Percentiles rank a stretch among this genome's conserved stretches.
Evolutionary conservation across 2,113 vertebrate genomes (phyloP).

Genomic region (Penelope pileata): DNA sequence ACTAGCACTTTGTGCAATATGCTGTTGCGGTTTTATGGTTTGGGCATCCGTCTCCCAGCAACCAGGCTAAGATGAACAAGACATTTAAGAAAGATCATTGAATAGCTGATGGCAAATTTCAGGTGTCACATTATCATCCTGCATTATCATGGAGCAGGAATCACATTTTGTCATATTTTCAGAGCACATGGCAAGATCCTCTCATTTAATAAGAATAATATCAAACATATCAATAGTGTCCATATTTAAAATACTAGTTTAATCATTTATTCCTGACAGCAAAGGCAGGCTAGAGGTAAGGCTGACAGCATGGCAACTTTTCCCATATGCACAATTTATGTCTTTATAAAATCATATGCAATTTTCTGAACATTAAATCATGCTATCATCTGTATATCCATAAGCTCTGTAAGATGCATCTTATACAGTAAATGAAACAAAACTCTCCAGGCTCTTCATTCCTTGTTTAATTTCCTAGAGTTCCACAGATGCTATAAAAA

Average conservation of each 20-base stretch:
- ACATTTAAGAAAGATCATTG: not conserved
- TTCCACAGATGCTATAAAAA: conserved; percentile 16
- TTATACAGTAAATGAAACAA: conserved; percentile 15
- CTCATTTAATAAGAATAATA: not conserved
- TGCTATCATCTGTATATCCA: conserved; percentile 12
- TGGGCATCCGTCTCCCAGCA: not conserved
- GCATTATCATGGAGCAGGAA: not conserved
- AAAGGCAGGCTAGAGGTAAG: not conserved
- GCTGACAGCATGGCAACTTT: not conserved
- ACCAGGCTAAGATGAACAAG: not conserved
- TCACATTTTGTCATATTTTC: not conserved
- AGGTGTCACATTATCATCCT: not conserved
- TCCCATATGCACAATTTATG: not conserved
- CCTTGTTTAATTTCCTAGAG: not conserved
- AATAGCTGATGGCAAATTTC: not conserved
- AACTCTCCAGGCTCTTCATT: not conserved
- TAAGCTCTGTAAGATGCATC: not conserved
- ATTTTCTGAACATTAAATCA: not conserved
- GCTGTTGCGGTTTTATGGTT: not conserved
- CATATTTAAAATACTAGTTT: not conserved
- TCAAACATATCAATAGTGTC: not conserved
- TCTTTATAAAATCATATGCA: not conserved
- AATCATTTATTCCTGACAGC: not conserved
- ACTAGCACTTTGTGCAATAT: not conserved
- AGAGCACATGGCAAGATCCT: not conserved